Percentiles rank a stretch among this genome's conserved stretches.
These are phyloP conservation scores for Gambusia yucatana DNA, from an alignment of 2,797 vertebrate species.

Conservation along the genomic window DNA sequence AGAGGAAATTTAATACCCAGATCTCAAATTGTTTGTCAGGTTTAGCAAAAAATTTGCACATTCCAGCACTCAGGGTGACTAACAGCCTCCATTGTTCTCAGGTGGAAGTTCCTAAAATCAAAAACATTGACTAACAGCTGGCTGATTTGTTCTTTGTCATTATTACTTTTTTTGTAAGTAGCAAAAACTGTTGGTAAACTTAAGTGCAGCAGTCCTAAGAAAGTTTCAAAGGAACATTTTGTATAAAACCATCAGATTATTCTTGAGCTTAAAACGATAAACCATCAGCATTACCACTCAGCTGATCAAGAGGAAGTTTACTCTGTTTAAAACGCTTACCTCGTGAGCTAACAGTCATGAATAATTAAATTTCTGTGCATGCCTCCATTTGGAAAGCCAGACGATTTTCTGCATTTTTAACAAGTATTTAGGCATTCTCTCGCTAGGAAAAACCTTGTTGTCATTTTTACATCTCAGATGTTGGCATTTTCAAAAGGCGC, in stretches of 20 bases:
- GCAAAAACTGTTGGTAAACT: background rate
- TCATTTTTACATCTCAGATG: background rate
- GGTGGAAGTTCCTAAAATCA: background rate
- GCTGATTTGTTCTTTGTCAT: background rate
- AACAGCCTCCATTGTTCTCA: background rate
- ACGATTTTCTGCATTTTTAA: background rate
- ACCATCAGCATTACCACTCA: background rate
- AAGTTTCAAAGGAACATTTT: background rate
- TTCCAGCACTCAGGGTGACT: background rate
- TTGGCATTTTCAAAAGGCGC: background rate
- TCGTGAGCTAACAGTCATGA: background rate
- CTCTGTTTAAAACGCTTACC: background rate
- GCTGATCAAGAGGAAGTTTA: slow-evolving; percentile 5
- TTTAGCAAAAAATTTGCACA: background rate
- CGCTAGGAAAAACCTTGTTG: background rate
- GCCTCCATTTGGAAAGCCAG: background rate
- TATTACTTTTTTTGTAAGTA: background rate
- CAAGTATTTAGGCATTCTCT: background rate
- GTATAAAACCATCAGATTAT: background rate
- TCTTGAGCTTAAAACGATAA: background rate
- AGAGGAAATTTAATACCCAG: background rate
- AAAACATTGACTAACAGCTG: background rate
- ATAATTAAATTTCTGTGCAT: background rate
- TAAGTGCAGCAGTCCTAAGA: background rate
- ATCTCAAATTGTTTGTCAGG: background rate